Evolutionary conservation across 2,888 invertebrate species (phyloP).

Genomic region (Catonia carolina): DNA sequence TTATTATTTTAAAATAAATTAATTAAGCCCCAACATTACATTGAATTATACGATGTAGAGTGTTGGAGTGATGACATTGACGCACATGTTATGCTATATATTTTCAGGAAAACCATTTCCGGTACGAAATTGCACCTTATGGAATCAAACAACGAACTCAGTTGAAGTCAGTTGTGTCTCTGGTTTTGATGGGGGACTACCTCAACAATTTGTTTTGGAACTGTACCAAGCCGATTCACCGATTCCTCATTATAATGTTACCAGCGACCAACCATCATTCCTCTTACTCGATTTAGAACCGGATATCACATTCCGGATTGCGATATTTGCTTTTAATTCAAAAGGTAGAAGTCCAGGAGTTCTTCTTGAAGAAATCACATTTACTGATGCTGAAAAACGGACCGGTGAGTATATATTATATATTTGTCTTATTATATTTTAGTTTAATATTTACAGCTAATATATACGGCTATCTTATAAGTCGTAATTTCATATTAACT

Average conservation of each 20-base stretch:
- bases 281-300: slow-evolving; percentile 68
- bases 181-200: slow-evolving; percentile 83
- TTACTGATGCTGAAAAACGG: slow-evolving; percentile 71
- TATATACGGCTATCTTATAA: no score
- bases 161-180: slow-evolving; percentile 75
- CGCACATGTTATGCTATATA: neutral
- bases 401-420: slow-evolving; percentile 59
- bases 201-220: slow-evolving; percentile 78
- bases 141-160: slow-evolving; percentile 77
- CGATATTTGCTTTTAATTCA: slow-evolving; percentile 70
- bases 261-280: slow-evolving; percentile 64
- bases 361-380: slow-evolving; percentile 66
- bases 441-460: no score
- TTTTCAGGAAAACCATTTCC: slow-evolving; percentile 71
- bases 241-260: slow-evolving; percentile 53
- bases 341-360: slow-evolving; percentile 72
- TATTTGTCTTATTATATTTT: no score
- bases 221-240: slow-evolving; percentile 48
- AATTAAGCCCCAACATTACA: no score
- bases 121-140: slow-evolving; percentile 76
- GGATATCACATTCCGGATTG: slow-evolving; percentile 69
- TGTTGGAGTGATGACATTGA: neutral
- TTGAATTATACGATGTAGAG: no score
- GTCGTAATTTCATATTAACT: no score
- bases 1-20: no score